A percentile compares a stretch with the other conserved stretches of the same genome.
phyloP scores from a whole-genome alignment of 2,888 invertebrate species.

The Tetheella fluctuosa region DNA sequence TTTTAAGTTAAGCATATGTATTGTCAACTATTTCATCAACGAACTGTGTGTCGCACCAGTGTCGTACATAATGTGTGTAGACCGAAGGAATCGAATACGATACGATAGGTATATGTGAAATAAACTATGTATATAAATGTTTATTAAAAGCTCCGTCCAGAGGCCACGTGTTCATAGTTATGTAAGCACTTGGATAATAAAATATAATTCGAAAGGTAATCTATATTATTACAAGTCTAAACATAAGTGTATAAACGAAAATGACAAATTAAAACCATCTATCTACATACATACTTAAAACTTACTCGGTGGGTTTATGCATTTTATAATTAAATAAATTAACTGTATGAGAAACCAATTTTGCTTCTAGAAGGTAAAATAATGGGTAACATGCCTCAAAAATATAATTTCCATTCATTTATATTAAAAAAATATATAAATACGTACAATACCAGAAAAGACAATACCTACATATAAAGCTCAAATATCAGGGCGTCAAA shows the following conservation, averaged over 20 bases:
- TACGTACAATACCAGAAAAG: constrained; percentile 40
- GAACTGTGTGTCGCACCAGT: constrained; percentile 72
- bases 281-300: constrained; percentile 24
- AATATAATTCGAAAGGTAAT: constrained; percentile 22
- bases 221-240: neutral
- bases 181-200: constrained; percentile 33
- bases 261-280: constrained; percentile 23
- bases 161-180: constrained; percentile 49
- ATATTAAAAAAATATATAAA: constrained; percentile 37
- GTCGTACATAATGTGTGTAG: constrained; percentile 47
- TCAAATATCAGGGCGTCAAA: constrained; percentile 76
- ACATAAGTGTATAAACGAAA: neutral
- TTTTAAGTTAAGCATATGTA: constrained; percentile 66
- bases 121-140: constrained; percentile 46
- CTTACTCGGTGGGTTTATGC: neutral
- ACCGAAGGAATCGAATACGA: constrained; percentile 38
- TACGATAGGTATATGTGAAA: constrained; percentile 41
- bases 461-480: constrained; percentile 45
- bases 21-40: constrained; percentile 57
- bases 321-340: constrained; percentile 18
- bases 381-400: constrained; percentile 6
- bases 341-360: constrained; percentile 29
- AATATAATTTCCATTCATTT: constrained; percentile 7
- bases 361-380: constrained; percentile 10
- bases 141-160: constrained; percentile 58